These are phyloP conservation scores for Magallana gigas DNA, from an alignment of 1,140 invertebrate genomes.

Conservation along the genomic window DNA sequence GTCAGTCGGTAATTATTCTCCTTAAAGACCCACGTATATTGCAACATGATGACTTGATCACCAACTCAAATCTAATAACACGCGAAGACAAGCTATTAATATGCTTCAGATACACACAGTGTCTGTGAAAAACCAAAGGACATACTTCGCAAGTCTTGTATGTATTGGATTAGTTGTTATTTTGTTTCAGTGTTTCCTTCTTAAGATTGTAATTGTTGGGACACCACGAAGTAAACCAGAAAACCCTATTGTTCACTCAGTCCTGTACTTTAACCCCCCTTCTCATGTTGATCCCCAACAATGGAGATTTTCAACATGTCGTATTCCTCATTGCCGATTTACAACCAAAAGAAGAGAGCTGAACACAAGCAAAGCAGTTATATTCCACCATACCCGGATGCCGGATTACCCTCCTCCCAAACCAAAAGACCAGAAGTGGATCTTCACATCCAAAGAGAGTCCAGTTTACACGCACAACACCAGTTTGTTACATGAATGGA, in stretches of 20 bases:
- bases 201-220: neutral
- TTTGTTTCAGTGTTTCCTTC: neutral
- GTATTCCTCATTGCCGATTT: neutral
- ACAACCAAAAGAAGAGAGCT: conserved; percentile 9
- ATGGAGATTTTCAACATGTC: conserved; percentile 11
- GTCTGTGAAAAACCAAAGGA: conserved; percentile 17
- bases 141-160: neutral
- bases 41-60: no score
- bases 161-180: conserved; percentile 5
- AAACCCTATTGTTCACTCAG: neutral
- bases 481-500: neutral
- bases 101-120: neutral
- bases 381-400: conserved; percentile 18
- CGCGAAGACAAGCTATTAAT: neutral
- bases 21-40: no score
- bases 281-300: neutral
- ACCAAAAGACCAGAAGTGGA: neutral
- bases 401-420: neutral
- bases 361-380: conserved; percentile 7
- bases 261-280: conserved; percentile 12
- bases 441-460: conserved; percentile 6
- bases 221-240: neutral
- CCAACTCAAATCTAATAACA: no score
- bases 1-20: no score
- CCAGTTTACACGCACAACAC: neutral